Conservation (phyloP, 1,140 invertebrate genomes). For the Temnothorax curvispinosus region DNA sequence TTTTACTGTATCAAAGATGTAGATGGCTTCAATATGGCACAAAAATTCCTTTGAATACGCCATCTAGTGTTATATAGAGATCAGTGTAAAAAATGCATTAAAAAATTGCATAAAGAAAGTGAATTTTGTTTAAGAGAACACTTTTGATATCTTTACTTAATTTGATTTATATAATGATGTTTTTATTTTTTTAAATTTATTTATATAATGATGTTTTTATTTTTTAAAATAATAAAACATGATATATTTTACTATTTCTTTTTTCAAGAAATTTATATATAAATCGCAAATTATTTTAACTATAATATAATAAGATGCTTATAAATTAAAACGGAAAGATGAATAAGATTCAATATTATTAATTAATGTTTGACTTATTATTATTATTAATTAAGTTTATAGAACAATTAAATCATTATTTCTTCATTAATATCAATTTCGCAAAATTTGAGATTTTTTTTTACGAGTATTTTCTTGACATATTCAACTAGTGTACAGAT, state of each 20-base stretch:
- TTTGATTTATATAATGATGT: not conserved
- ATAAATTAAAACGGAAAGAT: not conserved
- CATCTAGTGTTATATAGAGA: too few relatives aligned
- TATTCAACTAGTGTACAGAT: slow-evolving; percentile 21
- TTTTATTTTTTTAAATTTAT: not conserved
- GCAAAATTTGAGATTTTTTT: not conserved
- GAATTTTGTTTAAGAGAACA: too few relatives aligned
- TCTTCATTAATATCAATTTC: not conserved
- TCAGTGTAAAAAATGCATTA: too few relatives aligned
- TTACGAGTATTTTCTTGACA: not conserved
- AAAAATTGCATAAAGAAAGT: too few relatives aligned
- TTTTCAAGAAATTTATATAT: not conserved
- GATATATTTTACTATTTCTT: not conserved
- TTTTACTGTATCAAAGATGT: too few relatives aligned
- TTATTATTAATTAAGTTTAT: not conserved
- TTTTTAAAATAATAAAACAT: not conserved
- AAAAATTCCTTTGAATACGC: too few relatives aligned
- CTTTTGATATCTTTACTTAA: too few relatives aligned
- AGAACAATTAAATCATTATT: not conserved
- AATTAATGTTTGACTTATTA: not conserved
- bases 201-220: not conserved
- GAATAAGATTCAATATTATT: too few relatives aligned
- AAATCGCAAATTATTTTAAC: not conserved
- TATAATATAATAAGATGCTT: not conserved
- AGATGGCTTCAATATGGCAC: too few relatives aligned